A percentile compares a stretch with the other conserved stretches of the same genome.
Conservation (phyloP, 2,888 invertebrate species). For the Hirtodrosophila alboralis region DNA sequence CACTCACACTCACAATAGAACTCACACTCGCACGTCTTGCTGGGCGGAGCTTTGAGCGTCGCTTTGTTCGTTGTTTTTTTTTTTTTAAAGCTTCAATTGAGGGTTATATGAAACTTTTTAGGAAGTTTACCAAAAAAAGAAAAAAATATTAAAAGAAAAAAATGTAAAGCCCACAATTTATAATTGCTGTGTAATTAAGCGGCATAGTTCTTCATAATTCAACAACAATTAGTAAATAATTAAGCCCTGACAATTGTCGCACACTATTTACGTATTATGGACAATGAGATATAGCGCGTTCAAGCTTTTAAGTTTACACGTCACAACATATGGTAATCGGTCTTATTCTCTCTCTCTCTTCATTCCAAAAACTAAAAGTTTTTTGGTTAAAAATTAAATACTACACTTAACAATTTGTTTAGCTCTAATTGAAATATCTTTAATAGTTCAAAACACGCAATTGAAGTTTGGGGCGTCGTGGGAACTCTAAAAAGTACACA, state of each 20-base stretch:
- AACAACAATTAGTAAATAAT: conserved; percentile 77
- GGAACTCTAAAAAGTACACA: conserved; percentile 25
- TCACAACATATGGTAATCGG: conserved; percentile 44
- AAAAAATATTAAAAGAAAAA: conserved; percentile 5
- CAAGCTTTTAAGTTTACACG: conserved; percentile 37
- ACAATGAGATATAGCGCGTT: conserved; percentile 35
- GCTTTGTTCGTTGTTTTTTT: not conserved
- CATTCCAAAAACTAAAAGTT: conserved; percentile 8
- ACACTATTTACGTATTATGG: conserved; percentile 25
- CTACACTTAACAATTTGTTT: conserved; percentile 46
- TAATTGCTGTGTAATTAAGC: conserved; percentile 65
- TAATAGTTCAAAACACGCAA: conserved; percentile 55
- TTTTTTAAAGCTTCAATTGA: conserved; percentile 11
- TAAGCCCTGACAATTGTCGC: conserved; percentile 66
- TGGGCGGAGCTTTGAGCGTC: conserved; percentile 56
- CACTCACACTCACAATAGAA: conserved; percentile 13
- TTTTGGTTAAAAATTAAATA: conserved; percentile 16
- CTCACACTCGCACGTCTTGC: conserved; percentile 32
- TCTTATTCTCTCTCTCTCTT: not conserved
- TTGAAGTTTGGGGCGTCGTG: conserved; percentile 39
- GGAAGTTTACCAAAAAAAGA: conserved; percentile 37
- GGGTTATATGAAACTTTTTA: conserved; percentile 14
- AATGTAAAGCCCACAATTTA: conserved; percentile 41
- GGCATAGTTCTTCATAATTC: conserved; percentile 67
- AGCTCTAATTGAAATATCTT: conserved; percentile 56